Base-by-base conservation (phyloP, 2,797 vertebrate species). In the Kryptolebias ocellatus region DNA sequence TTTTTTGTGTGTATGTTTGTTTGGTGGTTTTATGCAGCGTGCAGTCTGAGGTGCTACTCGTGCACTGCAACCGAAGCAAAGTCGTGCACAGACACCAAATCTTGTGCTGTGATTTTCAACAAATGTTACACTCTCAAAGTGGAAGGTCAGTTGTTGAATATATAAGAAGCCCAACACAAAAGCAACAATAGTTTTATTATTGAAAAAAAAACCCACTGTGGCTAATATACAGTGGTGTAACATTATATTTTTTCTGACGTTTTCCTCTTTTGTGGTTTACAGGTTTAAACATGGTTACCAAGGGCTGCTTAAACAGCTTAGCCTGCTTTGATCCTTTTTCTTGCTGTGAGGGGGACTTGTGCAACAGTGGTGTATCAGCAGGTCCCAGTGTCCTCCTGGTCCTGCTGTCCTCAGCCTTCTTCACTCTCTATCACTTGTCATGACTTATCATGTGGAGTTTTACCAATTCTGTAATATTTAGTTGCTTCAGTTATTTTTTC, bases 1-100 rank as follows among this genome's bases (percentile, higher is more conserved):
- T 9, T 6, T 9, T 5, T 34, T 34, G 31, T 34, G 5, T 34
- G 31, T 34, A 6, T 20, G 1, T 1, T 74, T 17, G 20, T 18
- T 63, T 2, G 78, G 34, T 83, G 44, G 83, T 10, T 84, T 69
- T 70, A 6, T 64, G 3, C 14, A 91, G 90, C 67, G 4, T 64
- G 46, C 66, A 89, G 76, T 64, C 54, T 91, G 37, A 85, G 73
- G 70, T 91, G 90, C 78, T 90, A 72, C 76, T 50, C 71, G 1
- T 90, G 90, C 50, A 66, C 45, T n/a, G 31, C 20, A 0, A 0
- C 72, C 0, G 34, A 86, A 0, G 65, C 83, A 0, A 50, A 50
- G 24, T 83, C 81, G 71, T 91, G 89, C 79, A 83, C 12, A 0
- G 64, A 81, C 68, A 83, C 53, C 53, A 63, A 34, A 50, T 37